These are phyloP conservation scores for Sisyra nigra DNA, from an alignment of 2,888 invertebrate species.

Conservation along the genomic window DNA sequence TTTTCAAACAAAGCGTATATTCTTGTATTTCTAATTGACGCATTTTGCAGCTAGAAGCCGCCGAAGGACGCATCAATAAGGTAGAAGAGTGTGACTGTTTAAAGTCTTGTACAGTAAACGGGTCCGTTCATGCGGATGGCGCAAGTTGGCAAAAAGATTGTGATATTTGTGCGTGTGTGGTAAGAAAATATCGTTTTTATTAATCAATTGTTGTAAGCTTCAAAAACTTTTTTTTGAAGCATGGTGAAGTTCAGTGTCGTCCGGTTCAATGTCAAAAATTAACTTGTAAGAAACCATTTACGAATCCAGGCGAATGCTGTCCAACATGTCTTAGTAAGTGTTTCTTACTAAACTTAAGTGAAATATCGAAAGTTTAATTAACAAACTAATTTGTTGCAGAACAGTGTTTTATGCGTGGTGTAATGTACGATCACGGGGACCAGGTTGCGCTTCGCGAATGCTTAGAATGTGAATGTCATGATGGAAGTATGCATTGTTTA, in stretches of 20 bases:
- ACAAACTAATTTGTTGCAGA: constrained; percentile 28
- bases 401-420: constrained; percentile 51
- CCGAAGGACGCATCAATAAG: constrained; percentile 60
- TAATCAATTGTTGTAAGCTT: not conserved
- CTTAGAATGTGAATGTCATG: constrained; percentile 65
- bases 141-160: constrained; percentile 74
- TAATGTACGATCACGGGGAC: constrained; percentile 68
- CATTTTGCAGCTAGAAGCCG: constrained; percentile 54
- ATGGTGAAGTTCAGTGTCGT: constrained; percentile 71
- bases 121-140: constrained; percentile 66
- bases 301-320: constrained; percentile 67
- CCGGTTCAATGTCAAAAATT: constrained; percentile 63
- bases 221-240: constrained; percentile 34
- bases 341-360: not conserved
- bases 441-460: constrained; percentile 57
- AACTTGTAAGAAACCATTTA: constrained; percentile 66
- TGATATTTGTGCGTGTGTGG: constrained; percentile 77
- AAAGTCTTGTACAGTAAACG: constrained; percentile 72
- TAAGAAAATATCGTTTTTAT: constrained; percentile 27
- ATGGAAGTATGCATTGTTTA: constrained; percentile 66
- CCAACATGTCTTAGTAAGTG: constrained; percentile 72
- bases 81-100: constrained; percentile 84
- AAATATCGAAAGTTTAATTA: not conserved
- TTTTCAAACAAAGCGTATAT: too few relatives aligned
- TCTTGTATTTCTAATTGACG: constrained; percentile 10